Base-by-base conservation (phyloP, 92 coral and sea anemone species). In the Palythoa caribaeorum region DNA sequence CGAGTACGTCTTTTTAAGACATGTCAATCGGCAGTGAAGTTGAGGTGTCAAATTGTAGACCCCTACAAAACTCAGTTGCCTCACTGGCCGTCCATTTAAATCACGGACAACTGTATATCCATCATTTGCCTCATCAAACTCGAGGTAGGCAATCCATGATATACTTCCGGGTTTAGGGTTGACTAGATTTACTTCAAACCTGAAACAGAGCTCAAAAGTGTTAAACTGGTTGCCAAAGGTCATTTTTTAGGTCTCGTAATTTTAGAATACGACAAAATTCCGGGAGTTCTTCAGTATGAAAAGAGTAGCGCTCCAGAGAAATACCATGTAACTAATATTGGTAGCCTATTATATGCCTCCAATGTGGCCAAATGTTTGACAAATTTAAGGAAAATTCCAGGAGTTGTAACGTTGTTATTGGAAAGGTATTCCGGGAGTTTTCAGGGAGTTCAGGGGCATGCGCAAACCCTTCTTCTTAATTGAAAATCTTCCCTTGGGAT, bases 71-170 rank as follows among this genome's bases (percentile, higher is more conserved):
- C 39, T 35, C n/a, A 10, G 35, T 13, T 7, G 5, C 10, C 11
- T 47, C 47, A 81, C 76, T 48, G 59, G 21, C 16, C 47, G 71
- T 10, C 86, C 86, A 17, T 81, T 14, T 47, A 81, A 28, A 21
- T 81, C 76, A 51, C 86, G 86, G 19, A 81, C 86, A 21, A 81
- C 86, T 15, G 60, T 68, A 38, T 81, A 37, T 2, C 86, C 86
- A 11, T 66, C 76, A 39, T 35, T 21, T 11, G 86, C 57, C 6
- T 81, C 76, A 10, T 9, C 66, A 54, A 81, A 81, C 8, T 68
- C 63, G 11, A 81, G 62, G 35, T n/a, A 81, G 21, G 86, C 86
- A 2, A 51, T 28, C 86, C 86, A 81, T 20, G 15, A 48, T 9
- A 15, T 10, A 44, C 3, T 11, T 11, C n/a, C 57, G 9, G 59